Evolutionary conservation across 2,888 invertebrate genomes (phyloP), one percentile per base, ranked within the genome.

Genomic region (Scelioninae gen. 1): DNA sequence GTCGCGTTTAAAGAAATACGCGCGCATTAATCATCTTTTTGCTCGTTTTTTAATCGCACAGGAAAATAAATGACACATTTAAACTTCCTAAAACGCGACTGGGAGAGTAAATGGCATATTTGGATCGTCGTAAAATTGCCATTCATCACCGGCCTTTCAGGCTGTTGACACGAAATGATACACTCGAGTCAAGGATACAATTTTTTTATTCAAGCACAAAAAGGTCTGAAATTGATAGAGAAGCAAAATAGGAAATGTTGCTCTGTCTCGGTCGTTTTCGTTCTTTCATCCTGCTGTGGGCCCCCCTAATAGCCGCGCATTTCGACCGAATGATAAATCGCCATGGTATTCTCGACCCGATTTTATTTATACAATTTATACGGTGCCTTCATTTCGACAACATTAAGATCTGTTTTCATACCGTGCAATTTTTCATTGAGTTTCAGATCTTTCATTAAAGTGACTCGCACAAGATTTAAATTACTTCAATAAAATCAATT

Each of bases 281-380:
- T 55, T 13, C 49, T 40, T 15, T 9, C 34, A 8, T 23, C 40
- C 7, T 60, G n/a, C 40, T 47, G 43, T 16, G 43, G 51, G 31
- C 32, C 43, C 34, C 45, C 72, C 80, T 80, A 85, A 85, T 84
- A 85, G 81, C 81, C 68, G 82, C 80, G 83, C 84, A 85, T 88
- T 89, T 88, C 87, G 85, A 84, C 84, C 76, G 85, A 80, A 88
- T 90, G 88, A 89, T 89, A 89, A 90, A 89, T 90, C 86, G 85
- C 80, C 79, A 29, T 60, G 78, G 81, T 84, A 82, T 86, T 87
- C 85, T 82, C 84, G 79, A 81, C 23, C 86, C 88, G 88, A 90
- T 90, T 89, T 88, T 90, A 89, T 89, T 88, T 88, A 89, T 89
- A 89, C 88, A 86, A 87, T 88, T 89, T 88, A 88, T 88, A 85